A percentile compares a stretch with the other conserved stretches of the same genome.
phyloP scores from a whole-genome alignment of 1,140 invertebrate genomes.

The Vanessa tameamea region DNA sequence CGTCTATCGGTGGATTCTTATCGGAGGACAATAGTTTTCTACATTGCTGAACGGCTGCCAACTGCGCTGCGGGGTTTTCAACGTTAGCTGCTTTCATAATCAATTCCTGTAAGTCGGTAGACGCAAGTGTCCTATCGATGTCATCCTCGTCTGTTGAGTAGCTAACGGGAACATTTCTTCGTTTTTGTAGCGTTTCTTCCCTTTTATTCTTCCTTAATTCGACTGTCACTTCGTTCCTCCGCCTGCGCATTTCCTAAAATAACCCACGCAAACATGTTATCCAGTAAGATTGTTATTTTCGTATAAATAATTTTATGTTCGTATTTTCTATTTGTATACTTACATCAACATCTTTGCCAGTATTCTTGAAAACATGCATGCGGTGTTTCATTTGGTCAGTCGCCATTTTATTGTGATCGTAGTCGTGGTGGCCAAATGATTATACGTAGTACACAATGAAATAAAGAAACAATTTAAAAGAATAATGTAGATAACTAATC shows the following conservation, averaged over 20 bases:
- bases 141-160: conserved; percentile 92
- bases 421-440: conserved; percentile 54
- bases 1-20: conserved; percentile 99
- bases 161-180: conserved; percentile 93
- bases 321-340: conserved; percentile 77
- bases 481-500: conserved; percentile 65
- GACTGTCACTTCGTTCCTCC: conserved; percentile 96
- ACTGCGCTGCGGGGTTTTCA: conserved; percentile 87
- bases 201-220: conserved; percentile 98
- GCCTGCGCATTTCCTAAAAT: conserved; percentile 95
- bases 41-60: conserved; percentile 91
- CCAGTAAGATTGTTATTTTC: conserved; percentile 6
- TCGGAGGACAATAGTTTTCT: conserved; percentile 98
- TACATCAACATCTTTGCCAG: conserved; percentile 98
- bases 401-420: conserved; percentile 86
- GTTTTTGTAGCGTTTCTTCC: conserved; percentile 96
- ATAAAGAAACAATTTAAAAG: conserved; percentile 74
- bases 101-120: conserved; percentile 85
- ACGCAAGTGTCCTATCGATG: conserved; percentile 84
- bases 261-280: conserved; percentile 19
- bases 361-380: conserved; percentile 97
- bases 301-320: background rate
- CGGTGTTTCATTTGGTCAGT: conserved; percentile 89
- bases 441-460: conserved; percentile 71
- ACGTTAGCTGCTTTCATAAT: conserved; percentile 87